Evolutionary conservation across 2,113 vertebrate species (phyloP).

Genomic region (Raja brachyura): DNA sequence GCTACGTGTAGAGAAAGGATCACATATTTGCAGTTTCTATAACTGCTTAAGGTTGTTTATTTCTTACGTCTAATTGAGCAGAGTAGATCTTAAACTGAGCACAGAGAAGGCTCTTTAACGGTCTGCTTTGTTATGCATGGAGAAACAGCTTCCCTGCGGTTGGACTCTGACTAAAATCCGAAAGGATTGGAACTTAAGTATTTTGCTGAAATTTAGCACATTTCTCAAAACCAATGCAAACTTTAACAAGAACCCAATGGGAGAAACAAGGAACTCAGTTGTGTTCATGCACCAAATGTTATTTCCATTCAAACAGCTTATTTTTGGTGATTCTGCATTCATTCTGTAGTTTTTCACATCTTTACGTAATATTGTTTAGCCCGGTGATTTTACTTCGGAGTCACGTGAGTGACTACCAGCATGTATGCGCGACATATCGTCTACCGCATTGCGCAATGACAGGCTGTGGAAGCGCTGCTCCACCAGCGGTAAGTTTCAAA

Average conservation of each 20-base stretch:
- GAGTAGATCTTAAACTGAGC: neutral
- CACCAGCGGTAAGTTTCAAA: too few relatives aligned
- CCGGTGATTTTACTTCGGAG: too few relatives aligned
- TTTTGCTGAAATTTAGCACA: slow-evolving; percentile 24
- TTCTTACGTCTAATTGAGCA: slow-evolving; percentile 14
- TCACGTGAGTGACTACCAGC: too few relatives aligned
- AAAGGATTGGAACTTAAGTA: slow-evolving; percentile 15
- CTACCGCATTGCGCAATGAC: too few relatives aligned
- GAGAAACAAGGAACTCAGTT: neutral
- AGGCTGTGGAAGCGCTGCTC: too few relatives aligned
- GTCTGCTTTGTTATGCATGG: neutral
- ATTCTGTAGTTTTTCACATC: neutral
- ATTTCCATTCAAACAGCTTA: neutral
- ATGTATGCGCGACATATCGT: too few relatives aligned
- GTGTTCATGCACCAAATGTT: neutral
- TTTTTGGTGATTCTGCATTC: neutral
- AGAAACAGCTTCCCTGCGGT: slow-evolving; percentile 9
- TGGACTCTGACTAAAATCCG: neutral
- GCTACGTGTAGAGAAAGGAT: neutral
- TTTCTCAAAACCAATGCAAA: slow-evolving; percentile 26
- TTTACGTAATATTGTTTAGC: neutral
- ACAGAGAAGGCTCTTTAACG: neutral
- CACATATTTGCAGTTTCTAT: slow-evolving; percentile 20
- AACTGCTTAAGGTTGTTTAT: slow-evolving; percentile 14
- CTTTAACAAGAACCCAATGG: neutral